These are phyloP conservation scores for Watsonalla cultraria DNA, from an alignment of 2,888 invertebrate genomes.

Conservation along the genomic window DNA sequence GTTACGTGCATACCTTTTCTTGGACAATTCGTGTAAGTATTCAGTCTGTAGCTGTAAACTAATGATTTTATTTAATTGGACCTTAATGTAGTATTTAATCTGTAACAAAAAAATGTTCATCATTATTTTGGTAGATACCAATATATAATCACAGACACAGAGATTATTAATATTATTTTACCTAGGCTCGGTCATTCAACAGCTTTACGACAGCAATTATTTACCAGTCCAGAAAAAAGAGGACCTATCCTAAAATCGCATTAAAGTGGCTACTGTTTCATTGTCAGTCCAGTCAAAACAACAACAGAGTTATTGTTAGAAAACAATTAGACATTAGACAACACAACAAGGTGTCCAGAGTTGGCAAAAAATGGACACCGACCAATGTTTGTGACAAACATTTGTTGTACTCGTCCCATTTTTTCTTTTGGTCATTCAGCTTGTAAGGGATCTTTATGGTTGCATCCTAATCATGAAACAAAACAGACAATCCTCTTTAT, in stretches of 20 bases:
- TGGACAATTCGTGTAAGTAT: no score
- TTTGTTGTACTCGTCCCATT: background rate
- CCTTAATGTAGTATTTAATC: no score
- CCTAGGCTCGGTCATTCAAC: no score
- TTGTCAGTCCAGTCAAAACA: conserved; percentile 47
- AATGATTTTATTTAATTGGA: no score
- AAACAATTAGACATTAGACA: conserved; percentile 50
- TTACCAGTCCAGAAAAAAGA: background rate
- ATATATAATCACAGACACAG: no score
- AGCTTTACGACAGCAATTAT: background rate
- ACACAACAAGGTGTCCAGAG: conserved; percentile 38
- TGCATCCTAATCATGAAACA: background rate
- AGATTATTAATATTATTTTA: no score
- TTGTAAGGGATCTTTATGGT: background rate
- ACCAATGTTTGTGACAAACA: background rate
- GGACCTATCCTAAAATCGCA: conserved; percentile 28
- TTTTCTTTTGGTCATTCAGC: background rate
- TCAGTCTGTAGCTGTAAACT: no score
- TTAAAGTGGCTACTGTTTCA: conserved; percentile 30
- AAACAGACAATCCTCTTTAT: no score
- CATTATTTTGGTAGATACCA: no score
- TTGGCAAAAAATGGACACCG: conserved; percentile 26
- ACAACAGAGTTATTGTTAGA: conserved; percentile 44
- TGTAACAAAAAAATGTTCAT: no score
- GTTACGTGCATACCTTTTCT: no score